Conservation (phyloP, 2,797 vertebrate genomes). For the Jordanella pulchra region DNA sequence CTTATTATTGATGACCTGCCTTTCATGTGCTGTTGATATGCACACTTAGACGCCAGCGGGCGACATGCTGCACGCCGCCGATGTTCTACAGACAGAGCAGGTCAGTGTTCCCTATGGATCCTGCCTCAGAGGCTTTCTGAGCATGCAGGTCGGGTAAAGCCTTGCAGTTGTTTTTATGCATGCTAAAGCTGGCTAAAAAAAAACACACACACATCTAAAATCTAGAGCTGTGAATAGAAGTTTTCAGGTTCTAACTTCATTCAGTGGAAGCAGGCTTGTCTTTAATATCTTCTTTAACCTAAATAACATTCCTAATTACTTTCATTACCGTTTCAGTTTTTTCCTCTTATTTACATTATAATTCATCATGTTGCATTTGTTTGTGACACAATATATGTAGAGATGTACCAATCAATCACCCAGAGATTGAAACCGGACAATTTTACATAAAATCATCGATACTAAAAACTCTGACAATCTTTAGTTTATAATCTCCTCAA, state of each 20-base stretch:
- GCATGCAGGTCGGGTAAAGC: background rate
- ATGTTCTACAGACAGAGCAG: background rate
- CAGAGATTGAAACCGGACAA: background rate
- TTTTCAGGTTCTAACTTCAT: background rate
- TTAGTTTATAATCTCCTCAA: background rate
- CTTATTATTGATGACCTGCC: constrained; percentile 68
- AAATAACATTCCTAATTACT: background rate
- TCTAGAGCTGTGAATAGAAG: too few species aligned
- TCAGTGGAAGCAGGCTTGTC: background rate
- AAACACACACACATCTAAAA: too few species aligned
- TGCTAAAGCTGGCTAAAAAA: background rate
- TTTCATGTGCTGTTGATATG: constrained; percentile 53
- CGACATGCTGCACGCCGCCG: background rate
- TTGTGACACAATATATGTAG: background rate
- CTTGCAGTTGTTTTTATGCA: background rate
- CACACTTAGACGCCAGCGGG: constrained; percentile 19
- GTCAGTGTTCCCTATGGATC: constrained; percentile 7
- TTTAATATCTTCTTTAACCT: background rate
- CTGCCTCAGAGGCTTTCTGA: background rate
- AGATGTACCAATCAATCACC: too few species aligned
- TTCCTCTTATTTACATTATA: background rate
- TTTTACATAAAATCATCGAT: background rate
- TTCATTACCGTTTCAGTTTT: background rate
- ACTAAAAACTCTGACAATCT: background rate
- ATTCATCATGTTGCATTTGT: background rate